Evolutionary conservation across 2,888 invertebrate species (phyloP), one percentile per base, ranked within the genome.

Genomic region (Lithophane semibrunnea): DNA sequence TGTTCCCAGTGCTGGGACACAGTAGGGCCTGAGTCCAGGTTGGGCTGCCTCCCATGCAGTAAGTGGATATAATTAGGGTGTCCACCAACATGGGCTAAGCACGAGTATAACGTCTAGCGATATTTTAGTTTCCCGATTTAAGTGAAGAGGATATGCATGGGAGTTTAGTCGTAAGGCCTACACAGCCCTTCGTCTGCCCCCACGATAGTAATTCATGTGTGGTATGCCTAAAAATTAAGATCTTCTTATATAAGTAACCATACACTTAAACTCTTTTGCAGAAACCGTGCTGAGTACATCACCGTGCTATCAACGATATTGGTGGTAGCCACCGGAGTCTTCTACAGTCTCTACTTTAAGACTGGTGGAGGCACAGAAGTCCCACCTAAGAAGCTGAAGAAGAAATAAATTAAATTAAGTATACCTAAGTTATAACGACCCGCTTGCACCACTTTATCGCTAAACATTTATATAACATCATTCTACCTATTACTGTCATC

Each of bases 201-300:
- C 29, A 29, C 60, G 29, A 16, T 29, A 29, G 9, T 7, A 13
- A 18, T 29, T 29, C 29, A 16, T 67, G 13, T 18, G 8, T 67
- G 37, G 37, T 21, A 37, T 52, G 16, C 16, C n/a, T 12, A 21
- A 21, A 66, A 67, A 21, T 67, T 0, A 12, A 66, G 7, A 12
- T 18, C 8, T 12, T 29, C 29, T 29, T 29, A 1, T 29, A 10
- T 24, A 13, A 4, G 1, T 52, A n/a, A 68, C 37, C 10, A n/a
- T 54, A 69, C 42, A 42, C 29, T 58, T 12, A 60, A 44, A 60
- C 54, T 64, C 13, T 52, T 78, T 79, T 72, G 3, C 93, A 97
- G 97, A 69, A 98, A 98, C 91, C 97, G 97, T 49, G 94, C 95
- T 0, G 98, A 98, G 91, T 98, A 98, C 90, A 95, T 98, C 9